Conservation (phyloP, 1,140 invertebrate species). For the Adelges cooleyi region DNA sequence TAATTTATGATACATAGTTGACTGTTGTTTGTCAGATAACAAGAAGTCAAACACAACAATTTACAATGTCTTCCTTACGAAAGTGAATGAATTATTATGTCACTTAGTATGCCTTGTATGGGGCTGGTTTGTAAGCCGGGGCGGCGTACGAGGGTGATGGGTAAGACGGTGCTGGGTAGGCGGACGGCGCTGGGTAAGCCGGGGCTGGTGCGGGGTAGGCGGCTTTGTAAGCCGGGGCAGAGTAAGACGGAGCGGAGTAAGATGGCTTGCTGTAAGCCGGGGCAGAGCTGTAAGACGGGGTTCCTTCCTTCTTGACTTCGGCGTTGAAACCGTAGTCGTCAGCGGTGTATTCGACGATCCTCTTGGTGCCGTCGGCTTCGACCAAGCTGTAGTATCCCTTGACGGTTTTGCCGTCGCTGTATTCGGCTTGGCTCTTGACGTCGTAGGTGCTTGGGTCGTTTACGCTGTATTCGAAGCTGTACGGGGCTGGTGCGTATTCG, state of each 20-base stretch:
- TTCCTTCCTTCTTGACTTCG: conserved; percentile 25
- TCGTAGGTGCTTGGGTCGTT: conserved; percentile 34
- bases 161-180: conserved; percentile 25
- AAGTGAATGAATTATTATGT: too few species aligned
- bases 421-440: conserved; percentile 33
- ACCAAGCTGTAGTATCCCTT: conserved; percentile 37
- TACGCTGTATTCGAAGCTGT: conserved; percentile 35
- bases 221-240: background rate
- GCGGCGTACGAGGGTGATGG: conserved; percentile 20
- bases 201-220: conserved; percentile 22
- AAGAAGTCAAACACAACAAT: too few species aligned
- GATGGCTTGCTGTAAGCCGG: conserved; percentile 33
- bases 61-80: too few species aligned
- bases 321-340: conserved; percentile 39
- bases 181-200: conserved; percentile 19
- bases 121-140: conserved; percentile 33
- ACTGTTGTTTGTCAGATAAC: too few species aligned
- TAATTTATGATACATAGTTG: too few species aligned
- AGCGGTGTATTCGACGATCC: conserved; percentile 39
- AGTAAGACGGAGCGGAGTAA: background rate
- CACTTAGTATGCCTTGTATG: conserved; percentile 18
- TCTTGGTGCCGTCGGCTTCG: conserved; percentile 32
- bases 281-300: background rate
- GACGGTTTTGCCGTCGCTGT: conserved; percentile 35
- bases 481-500: conserved; percentile 19